Percentiles rank a stretch among this genome's conserved stretches.
These are phyloP conservation scores for Cylas formicarius DNA, from an alignment of 1,140 invertebrate genomes.

Conservation along the genomic window DNA sequence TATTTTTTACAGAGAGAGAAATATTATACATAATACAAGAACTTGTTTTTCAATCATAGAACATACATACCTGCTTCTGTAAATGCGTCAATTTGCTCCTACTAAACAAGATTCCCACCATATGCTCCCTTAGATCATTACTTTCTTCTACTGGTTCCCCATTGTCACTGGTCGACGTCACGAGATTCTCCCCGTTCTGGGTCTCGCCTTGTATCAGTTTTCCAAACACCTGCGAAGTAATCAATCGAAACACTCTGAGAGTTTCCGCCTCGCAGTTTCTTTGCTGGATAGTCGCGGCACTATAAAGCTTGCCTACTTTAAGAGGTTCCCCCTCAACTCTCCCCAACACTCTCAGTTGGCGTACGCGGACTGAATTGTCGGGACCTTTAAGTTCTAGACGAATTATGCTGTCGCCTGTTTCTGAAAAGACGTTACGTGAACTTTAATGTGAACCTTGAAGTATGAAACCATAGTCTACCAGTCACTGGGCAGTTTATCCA, in stretches of 20 bases:
- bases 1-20: no score
- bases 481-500: slow-evolving; percentile 81
- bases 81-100: slow-evolving; percentile 88
- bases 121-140: slow-evolving; percentile 88
- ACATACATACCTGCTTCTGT: slow-evolving; percentile 75
- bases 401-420: slow-evolving; percentile 50
- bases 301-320: slow-evolving; percentile 48
- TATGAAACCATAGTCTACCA: slow-evolving; percentile 42
- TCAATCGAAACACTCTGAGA: slow-evolving; percentile 84
- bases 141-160: slow-evolving; percentile 58
- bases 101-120: slow-evolving; percentile 94
- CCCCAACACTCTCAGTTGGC: slow-evolving; percentile 69
- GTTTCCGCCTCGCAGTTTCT: slow-evolving; percentile 88
- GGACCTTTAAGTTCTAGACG: slow-evolving; percentile 84
- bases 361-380: slow-evolving; percentile 79
- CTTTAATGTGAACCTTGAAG: not conserved
- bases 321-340: slow-evolving; percentile 49
- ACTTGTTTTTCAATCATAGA: no score
- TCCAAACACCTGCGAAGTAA: slow-evolving; percentile 91
- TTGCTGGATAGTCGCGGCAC: slow-evolving; percentile 59
- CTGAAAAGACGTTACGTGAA: slow-evolving; percentile 35
- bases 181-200: slow-evolving; percentile 34
- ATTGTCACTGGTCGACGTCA: slow-evolving; percentile 43
- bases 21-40: no score
- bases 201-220: slow-evolving; percentile 66